phyloP scores from a whole-genome alignment of 2,797 vertebrate genomes.

The Leptodactylus fallax region DNA sequence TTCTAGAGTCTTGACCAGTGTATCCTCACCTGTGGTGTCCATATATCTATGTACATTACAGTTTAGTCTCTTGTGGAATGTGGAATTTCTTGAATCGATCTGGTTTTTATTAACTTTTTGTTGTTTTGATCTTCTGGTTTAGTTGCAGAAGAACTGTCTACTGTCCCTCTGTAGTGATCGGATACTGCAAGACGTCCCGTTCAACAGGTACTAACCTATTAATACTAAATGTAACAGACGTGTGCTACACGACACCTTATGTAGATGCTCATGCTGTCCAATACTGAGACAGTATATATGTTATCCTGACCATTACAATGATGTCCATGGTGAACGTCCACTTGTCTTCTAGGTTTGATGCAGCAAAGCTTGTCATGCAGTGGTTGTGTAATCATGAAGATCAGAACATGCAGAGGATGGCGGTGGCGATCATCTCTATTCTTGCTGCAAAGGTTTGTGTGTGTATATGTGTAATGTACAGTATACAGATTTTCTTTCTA shows the following conservation, averaged over 20 bases:
- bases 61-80: background rate
- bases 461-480: too few species aligned
- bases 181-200: slow-evolving; percentile 97
- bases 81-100: background rate
- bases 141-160: slow-evolving; percentile 98
- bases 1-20: too few species aligned
- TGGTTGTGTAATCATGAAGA: slow-evolving; percentile 99
- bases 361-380: slow-evolving; percentile 98
- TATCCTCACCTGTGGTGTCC: too few species aligned
- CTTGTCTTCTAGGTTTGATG: slow-evolving; percentile 87
- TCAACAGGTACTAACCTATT: slow-evolving; percentile 91
- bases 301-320: background rate
- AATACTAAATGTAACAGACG: background rate
- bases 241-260: background rate
- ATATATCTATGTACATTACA: too few species aligned
- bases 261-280: background rate
- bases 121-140: slow-evolving; percentile 54
- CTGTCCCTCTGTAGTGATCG: slow-evolving; percentile 98
- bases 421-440: slow-evolving; percentile 98
- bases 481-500: too few species aligned
- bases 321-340: background rate
- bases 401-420: slow-evolving; percentile 99
- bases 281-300: too few species aligned
- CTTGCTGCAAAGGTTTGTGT: slow-evolving; percentile 93
- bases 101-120: background rate